A percentile compares a stretch with the other conserved stretches of the same genome.
Conservation (phyloP, 2,797 vertebrate genomes). For the Eupleurogrammus muticus region DNA sequence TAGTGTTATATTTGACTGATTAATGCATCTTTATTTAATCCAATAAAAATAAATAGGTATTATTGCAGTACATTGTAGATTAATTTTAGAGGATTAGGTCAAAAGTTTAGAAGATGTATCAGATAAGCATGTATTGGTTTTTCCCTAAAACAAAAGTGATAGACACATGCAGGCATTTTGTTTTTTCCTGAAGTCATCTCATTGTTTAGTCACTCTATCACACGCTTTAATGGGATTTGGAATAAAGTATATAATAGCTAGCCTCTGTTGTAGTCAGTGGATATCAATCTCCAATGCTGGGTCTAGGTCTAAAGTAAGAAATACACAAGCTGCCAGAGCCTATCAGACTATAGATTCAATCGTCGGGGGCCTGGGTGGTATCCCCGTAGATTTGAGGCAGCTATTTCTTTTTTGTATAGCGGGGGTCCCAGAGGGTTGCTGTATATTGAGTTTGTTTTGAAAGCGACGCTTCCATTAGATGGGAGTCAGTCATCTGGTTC, state of each 20-base stretch:
- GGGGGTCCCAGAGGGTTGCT: conserved; percentile 51
- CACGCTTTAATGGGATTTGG: conserved; percentile 60
- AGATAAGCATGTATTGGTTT: not conserved
- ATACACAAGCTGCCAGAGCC: conserved; percentile 57
- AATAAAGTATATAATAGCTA: conserved; percentile 53
- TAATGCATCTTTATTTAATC: conserved; percentile 1
- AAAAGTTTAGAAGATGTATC: not conserved
- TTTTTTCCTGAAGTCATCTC: conserved; percentile 27
- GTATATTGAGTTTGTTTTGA: conserved; percentile 76
- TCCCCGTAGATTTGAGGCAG: conserved; percentile 67
- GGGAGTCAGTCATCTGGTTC: conserved; percentile 71
- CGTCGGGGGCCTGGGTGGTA: conserved; percentile 51
- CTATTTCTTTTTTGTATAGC: conserved; percentile 62
- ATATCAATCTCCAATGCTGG: conserved; percentile 63
- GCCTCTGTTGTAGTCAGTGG: conserved; percentile 64
- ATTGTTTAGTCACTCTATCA: conserved; percentile 74
- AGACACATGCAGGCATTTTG: conserved; percentile 2
- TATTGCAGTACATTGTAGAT: not conserved
- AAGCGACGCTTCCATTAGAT: conserved; percentile 74
- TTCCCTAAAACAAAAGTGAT: not conserved
- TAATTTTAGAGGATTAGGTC: not conserved
- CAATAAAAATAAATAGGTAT: not conserved
- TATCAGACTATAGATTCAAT: conserved; percentile 70
- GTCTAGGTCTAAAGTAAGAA: conserved; percentile 61
- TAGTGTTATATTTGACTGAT: not conserved